These are phyloP conservation scores for Channallabes apus DNA, from an alignment of 2,797 vertebrate genomes.

Conservation along the genomic window DNA sequence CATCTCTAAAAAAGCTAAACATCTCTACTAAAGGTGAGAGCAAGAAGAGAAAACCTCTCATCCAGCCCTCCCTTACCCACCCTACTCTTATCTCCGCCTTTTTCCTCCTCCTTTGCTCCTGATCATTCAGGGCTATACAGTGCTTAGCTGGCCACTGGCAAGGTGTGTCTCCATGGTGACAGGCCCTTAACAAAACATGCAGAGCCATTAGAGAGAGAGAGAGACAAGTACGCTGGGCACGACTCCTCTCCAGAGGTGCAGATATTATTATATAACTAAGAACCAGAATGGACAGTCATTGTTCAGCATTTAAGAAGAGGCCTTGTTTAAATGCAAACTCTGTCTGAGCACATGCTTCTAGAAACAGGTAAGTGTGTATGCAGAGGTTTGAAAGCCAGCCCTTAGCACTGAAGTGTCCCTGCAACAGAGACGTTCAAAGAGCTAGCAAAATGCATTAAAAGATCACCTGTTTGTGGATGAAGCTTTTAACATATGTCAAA, in stretches of 20 bases:
- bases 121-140: slow-evolving; percentile 54
- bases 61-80: slow-evolving; percentile 8
- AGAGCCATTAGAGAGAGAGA: slow-evolving; percentile 66
- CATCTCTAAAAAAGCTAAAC: slow-evolving; percentile 33
- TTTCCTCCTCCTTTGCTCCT: slow-evolving; percentile 21
- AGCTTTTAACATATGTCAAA: neutral
- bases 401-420: slow-evolving; percentile 2
- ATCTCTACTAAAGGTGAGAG: slow-evolving; percentile 10
- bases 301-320: slow-evolving; percentile 37
- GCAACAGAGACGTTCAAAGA: slow-evolving; percentile 18
- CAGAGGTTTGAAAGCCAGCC: neutral
- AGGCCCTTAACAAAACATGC: slow-evolving; percentile 58
- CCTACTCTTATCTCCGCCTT: neutral
- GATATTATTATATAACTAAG: slow-evolving; percentile 49
- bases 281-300: slow-evolving; percentile 26
- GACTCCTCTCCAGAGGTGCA: slow-evolving; percentile 58
- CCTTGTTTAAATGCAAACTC: slow-evolving; percentile 27
- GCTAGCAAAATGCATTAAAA: slow-evolving; percentile 16
- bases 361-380: slow-evolving; percentile 30
- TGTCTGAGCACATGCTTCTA: slow-evolving; percentile 28
- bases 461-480: neutral
- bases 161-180: slow-evolving; percentile 70
- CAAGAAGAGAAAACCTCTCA: slow-evolving; percentile 17
- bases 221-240: slow-evolving; percentile 58
- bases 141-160: slow-evolving; percentile 50